Evolutionary conservation across 2,888 invertebrate genomes (phyloP).

Genomic region (Drosophila pseudotalamancana): DNA sequence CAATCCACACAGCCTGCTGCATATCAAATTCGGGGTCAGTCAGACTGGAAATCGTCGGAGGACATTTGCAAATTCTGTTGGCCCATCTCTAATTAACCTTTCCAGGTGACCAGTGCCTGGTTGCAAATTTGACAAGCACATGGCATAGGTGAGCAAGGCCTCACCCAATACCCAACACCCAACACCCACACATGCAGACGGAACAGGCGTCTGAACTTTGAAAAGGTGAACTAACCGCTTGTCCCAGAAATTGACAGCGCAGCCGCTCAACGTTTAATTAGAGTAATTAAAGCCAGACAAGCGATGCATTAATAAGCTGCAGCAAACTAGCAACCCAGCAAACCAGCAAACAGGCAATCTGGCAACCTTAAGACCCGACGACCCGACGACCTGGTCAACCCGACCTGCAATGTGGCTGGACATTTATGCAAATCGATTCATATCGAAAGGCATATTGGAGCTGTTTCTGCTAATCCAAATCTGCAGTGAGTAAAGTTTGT

Average conservation of each 20-base stretch:
- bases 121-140: conserved; percentile 17
- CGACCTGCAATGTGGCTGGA: conserved; percentile 13
- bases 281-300: conserved; percentile 62
- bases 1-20: conserved; percentile 1
- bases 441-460: conserved; percentile 14
- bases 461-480: conserved; percentile 15
- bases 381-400: conserved; percentile 2
- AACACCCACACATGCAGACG: not conserved
- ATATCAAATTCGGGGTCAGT: conserved; percentile 15
- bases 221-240: conserved; percentile 34
- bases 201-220: not conserved
- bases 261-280: conserved; percentile 58
- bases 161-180: conserved; percentile 2
- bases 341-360: conserved; percentile 13
- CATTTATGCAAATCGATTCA: conserved; percentile 60
- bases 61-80: conserved; percentile 21
- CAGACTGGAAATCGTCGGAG: conserved; percentile 2
- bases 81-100: conserved; percentile 32
- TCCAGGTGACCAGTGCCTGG: conserved; percentile 6
- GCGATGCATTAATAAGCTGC: conserved; percentile 65
- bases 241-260: conserved; percentile 19
- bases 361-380: conserved; percentile 1
- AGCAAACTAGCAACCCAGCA: conserved; percentile 20
- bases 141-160: not conserved
- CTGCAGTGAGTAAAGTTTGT: conserved; percentile 7